These are phyloP conservation scores for Dusona sp. DNA, from an alignment of 2,888 invertebrate genomes.

Conservation along the genomic window DNA sequence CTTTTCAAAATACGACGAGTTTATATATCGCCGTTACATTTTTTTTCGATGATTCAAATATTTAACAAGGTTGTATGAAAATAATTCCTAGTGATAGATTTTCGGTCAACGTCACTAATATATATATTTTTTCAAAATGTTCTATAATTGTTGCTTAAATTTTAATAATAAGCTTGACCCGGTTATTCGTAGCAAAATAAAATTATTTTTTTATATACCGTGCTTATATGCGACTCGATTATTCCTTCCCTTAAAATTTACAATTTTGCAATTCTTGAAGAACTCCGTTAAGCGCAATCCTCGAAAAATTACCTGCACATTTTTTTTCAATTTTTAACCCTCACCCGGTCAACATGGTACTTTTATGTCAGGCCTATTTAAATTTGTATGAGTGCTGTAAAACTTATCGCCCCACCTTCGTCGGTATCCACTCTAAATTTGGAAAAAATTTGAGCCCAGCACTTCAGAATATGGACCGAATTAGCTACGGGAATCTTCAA, in stretches of 20 bases:
- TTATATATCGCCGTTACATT: background rate
- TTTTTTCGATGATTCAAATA: background rate
- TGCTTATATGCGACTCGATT: background rate
- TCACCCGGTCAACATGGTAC: no score
- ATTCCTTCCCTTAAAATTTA: no score
- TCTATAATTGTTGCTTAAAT: background rate
- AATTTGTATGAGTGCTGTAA: no score
- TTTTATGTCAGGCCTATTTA: no score
- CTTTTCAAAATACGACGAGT: constrained; percentile 1
- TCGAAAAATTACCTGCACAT: no score
- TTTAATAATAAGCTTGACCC: background rate
- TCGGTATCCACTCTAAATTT: no score
- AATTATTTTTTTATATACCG: background rate
- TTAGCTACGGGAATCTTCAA: no score
- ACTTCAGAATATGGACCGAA: no score
- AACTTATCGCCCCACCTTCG: no score
- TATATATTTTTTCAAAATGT: background rate
- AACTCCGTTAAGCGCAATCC: no score
- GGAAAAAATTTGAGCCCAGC: no score
- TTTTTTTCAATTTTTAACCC: background rate
- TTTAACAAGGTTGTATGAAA: background rate
- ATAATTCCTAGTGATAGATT: background rate
- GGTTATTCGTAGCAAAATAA: background rate
- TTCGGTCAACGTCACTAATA: background rate
- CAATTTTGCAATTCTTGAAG: background rate